Evolutionary conservation across 2,113 vertebrate genomes (phyloP), one percentile per base, ranked within the genome.

Genomic region (Lates calcarifer): DNA sequence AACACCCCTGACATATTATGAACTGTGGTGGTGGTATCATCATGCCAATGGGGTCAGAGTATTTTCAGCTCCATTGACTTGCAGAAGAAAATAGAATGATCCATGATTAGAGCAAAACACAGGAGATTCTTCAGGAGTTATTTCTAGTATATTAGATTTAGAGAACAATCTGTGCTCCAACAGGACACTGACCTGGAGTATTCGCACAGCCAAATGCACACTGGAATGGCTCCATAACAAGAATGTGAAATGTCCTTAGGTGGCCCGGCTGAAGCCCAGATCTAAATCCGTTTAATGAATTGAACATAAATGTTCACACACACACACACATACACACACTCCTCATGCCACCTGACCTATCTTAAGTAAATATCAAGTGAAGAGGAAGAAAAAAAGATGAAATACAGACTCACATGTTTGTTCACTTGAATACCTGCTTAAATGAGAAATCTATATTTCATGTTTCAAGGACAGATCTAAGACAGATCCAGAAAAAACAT

Each of bases 171-270:
- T 62, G 31, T 55, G 43, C 28, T 55, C 28, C 24, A 57, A 22
- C 6, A 49, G 49, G 51, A 64, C 56, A 65, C 11, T 69, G 37
- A 65, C 28, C 61, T 53, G 0, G n/a, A 47, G n/a, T 17, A 22
- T 39, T n/a, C n/a, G n/a, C n/a, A 49, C 12, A 51, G n/a, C 43
- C 18, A 64, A 69, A 60, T 60, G 58, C 68, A 35, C 28, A 43
- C 45, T 56, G 49, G 57, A 56, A 61, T 37, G 29, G 17, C 53
- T 78, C 57, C n/a, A 78, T 37, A 72, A 62, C 39, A 51, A 63
- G 14, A 51, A 14, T 51, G 37, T 64, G 26, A 65, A 65, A 69
- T 65, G 68, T 71, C 22, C 31, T 70, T 26, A 66, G 2, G 43
- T 78, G 55, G 41, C 57, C 45, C 0, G 4, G 17, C 37, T 70